Conservation (phyloP, 2,888 invertebrate species). For the Heliconius ethilla region DNA sequence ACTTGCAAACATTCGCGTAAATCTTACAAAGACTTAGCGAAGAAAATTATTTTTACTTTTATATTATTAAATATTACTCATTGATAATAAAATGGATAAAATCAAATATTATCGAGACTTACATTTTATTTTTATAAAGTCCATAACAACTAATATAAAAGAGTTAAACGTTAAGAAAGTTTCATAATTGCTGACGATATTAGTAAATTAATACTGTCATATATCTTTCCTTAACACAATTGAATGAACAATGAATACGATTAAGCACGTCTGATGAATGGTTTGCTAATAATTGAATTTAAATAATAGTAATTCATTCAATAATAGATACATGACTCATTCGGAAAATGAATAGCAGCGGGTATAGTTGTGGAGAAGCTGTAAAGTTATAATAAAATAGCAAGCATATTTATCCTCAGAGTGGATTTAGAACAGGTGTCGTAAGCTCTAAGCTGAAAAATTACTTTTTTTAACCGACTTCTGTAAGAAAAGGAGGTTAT, state of each 20-base stretch:
- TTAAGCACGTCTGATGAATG: conserved; percentile 43
- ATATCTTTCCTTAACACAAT: conserved; percentile 5
- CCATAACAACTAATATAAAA: not conserved
- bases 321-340: not conserved
- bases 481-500: no score
- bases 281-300: conserved; percentile 36
- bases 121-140: not conserved
- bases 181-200: not conserved
- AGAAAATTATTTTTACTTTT: not conserved
- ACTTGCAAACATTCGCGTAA: not conserved
- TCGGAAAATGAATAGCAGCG: not conserved
- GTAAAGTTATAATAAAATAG: not conserved
- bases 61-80: not conserved
- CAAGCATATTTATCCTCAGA: no score
- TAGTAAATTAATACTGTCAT: not conserved
- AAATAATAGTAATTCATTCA: conserved; percentile 15
- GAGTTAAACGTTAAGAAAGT: not conserved
- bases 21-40: not conserved
- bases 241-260: conserved; percentile 41
- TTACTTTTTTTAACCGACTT: no score
- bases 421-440: not conserved
- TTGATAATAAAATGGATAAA: not conserved
- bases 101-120: not conserved
- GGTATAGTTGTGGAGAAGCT: not conserved
- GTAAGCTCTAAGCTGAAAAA: no score